phyloP scores from a whole-genome alignment of 2,113 vertebrate species.

The Steatornis caripensis region DNA sequence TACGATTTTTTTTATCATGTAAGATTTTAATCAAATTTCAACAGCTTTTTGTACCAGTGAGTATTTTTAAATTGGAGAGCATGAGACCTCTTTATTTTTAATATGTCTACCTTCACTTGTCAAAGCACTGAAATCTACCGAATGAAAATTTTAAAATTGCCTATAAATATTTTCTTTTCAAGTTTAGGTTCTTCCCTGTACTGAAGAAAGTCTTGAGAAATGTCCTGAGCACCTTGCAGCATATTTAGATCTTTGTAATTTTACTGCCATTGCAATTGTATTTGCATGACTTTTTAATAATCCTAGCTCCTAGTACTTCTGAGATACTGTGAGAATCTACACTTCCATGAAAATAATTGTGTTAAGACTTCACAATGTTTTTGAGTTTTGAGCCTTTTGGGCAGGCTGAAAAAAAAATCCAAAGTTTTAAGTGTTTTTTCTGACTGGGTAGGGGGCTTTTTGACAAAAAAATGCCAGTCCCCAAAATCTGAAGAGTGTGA shows the following conservation, averaged over 20 bases:
- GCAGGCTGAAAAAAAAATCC: background rate
- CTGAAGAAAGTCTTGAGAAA: background rate
- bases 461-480: background rate
- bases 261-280: background rate
- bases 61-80: background rate
- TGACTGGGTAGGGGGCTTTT: background rate
- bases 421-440: background rate
- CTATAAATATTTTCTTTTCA: background rate
- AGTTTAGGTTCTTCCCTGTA: background rate
- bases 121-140: accelerated
- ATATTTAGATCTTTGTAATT: background rate
- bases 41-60: background rate
- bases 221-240: background rate
- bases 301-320: background rate
- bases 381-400: background rate
- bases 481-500: background rate
- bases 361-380: background rate
- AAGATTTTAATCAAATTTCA: background rate
- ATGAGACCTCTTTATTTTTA: background rate
- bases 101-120: background rate
- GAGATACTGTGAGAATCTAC: background rate
- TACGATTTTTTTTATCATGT: background rate
- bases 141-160: background rate
- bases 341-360: background rate
- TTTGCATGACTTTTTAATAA: background rate